Base-by-base conservation (phyloP, 2,888 invertebrate species). In the Beris chalybata region DNA sequence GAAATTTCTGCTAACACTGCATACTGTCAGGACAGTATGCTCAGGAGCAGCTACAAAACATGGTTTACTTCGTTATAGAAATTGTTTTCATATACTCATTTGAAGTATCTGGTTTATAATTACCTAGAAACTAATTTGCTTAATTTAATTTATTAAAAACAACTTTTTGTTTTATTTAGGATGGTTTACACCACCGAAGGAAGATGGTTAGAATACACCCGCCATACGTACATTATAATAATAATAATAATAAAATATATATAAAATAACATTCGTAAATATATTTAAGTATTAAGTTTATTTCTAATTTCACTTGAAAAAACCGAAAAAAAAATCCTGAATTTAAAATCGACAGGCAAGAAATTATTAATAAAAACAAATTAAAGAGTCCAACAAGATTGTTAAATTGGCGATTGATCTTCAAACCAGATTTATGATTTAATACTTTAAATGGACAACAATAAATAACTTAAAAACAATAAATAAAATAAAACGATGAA, bases 131-230 rank as follows among this genome's bases (percentile, higher is more conserved):
- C 22, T 22, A 22, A 22, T 22, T 22, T 22, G 22, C 22, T 22
- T 22, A 22, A 22, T 22, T 69, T 54, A 47, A 32, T 64, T 44
- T 64, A 64, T 61, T 59, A 29, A 11, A 5, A 45, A 67, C 45
- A 13, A 61, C 68, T 71, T 66, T 73, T 76, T 70, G 68, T 72
- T 85, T 38, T 38, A 38, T 38, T 84, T 12, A 93, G 93, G 93
- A 74, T 93, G 93, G 93, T 93, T 92, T 81, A 93, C 93, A 76
- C 93, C 93, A 65, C 93, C 93, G 38, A 93, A 93, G 81, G 93
- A 92, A 85, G 93, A 93, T 83, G 93, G 93, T 85, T 93, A 92
- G 90, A 72, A 68, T 15, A 12, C 45, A 6, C 52, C 4, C 32
- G 47, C 38, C 32, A 58, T 64, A 67, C 55, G 32, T 43, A 48